Percentiles rank a stretch among this genome's conserved stretches.
phyloP scores from a whole-genome alignment of 2,113 vertebrate genomes.

The Trematocara marginatum region DNA sequence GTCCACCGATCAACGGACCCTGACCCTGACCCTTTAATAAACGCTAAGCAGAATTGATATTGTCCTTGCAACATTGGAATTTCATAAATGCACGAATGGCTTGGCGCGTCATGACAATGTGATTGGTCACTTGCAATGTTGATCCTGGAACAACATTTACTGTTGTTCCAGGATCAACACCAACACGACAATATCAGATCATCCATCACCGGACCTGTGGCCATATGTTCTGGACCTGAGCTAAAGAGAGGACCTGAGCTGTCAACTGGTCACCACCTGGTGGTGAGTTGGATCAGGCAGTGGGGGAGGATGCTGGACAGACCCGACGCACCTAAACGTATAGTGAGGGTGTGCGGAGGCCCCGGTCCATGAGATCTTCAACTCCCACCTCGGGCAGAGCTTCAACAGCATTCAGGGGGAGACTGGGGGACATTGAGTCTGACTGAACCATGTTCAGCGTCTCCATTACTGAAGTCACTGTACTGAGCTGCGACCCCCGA shows the following conservation, averaged over 20 bases:
- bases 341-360: accelerated
- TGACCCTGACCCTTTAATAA: too few species aligned
- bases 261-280: background rate
- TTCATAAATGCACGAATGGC: too few species aligned
- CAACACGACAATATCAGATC: too few species aligned
- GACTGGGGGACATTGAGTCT: background rate
- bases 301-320: accelerated
- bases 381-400: background rate
- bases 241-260: background rate
- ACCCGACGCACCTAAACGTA: background rate
- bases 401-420: background rate
- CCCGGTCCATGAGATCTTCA: background rate
- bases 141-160: too few species aligned
- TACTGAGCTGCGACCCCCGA: background rate
- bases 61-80: too few species aligned
- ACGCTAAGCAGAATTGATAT: too few species aligned
- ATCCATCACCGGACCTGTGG: background rate
- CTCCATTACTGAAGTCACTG: background rate
- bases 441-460: background rate
- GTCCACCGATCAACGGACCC: too few species aligned
- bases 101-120: too few species aligned
- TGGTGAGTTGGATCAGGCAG: background rate
- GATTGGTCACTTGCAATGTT: too few species aligned
- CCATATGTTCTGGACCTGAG: background rate
- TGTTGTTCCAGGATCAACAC: too few species aligned